Conservation (phyloP, 2,888 invertebrate species). For the Melipona beecheii region DNA sequence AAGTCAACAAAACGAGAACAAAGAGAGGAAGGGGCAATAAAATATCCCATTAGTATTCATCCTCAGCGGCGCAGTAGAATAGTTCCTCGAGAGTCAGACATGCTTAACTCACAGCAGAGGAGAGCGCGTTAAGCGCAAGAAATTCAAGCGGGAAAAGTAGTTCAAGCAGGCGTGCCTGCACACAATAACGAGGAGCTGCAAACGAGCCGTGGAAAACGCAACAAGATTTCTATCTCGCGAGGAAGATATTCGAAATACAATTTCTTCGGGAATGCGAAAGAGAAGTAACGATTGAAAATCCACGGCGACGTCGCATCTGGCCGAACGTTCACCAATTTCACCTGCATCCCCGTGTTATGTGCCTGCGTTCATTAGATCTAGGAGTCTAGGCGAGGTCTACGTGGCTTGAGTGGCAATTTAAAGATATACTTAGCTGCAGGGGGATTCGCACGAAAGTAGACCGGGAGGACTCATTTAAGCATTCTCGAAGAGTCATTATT, state of each 20-base stretch:
- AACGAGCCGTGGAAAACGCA: background rate
- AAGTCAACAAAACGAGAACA: background rate
- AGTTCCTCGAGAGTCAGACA: constrained; percentile 13
- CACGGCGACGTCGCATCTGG: constrained; percentile 60
- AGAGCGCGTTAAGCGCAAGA: background rate
- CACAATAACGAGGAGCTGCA: background rate
- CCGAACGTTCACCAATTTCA: constrained; percentile 20
- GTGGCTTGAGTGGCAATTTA: constrained; percentile 72
- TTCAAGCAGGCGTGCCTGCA: background rate
- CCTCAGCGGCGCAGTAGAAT: constrained; percentile 16
- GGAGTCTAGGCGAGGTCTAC: constrained; percentile 74
- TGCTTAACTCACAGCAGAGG: background rate
- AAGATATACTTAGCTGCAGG: constrained; percentile 23
- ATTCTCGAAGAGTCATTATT: constrained; percentile 20
- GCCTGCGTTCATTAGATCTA: constrained; percentile 74
- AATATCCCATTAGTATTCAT: constrained; percentile 20
- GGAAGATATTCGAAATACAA: background rate
- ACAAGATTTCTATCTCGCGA: background rate
- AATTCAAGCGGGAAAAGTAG: background rate
- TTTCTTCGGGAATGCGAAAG: too few relatives aligned
- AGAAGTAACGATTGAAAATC: background rate
- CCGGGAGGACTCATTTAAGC: constrained; percentile 21
- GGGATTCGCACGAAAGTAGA: constrained; percentile 51
- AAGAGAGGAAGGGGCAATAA: background rate
- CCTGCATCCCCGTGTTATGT: constrained; percentile 71